These are phyloP conservation scores for Montipora cactus DNA, from an alignment of 64 coral and sea anemone genomes.

Conservation along the genomic window DNA sequence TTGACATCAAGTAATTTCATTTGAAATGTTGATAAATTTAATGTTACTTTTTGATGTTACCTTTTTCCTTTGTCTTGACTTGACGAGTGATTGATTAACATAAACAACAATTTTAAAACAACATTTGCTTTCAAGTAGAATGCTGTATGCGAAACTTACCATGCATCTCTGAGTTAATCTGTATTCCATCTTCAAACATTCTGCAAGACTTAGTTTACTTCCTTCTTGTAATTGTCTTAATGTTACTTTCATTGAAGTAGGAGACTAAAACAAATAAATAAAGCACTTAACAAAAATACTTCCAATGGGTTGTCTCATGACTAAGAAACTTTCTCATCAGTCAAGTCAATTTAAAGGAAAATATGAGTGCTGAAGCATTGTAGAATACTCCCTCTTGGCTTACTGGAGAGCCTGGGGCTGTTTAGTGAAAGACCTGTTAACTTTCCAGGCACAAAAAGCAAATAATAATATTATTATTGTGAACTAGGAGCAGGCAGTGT, in stretches of 20 bases:
- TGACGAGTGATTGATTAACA: background rate
- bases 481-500: no score
- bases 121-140: background rate
- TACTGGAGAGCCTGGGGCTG: no score
- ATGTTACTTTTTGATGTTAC: no score
- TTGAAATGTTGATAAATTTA: no score
- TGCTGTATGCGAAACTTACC: slow-evolving; percentile 53
- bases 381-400: no score
- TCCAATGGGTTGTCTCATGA: background rate
- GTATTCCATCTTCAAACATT: slow-evolving; percentile 98
- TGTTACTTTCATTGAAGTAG: slow-evolving; percentile 93
- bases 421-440: no score
- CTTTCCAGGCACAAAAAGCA: no score
- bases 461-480: no score
- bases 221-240: slow-evolving; percentile 93
- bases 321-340: background rate
- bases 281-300: background rate
- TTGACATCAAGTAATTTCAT: no score
- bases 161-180: slow-evolving; percentile 94
- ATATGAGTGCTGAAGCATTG: no score
- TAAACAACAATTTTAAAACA: background rate
- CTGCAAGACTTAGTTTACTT: slow-evolving; percentile 70
- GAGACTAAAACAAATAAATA: slow-evolving; percentile 70
- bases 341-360: no score
- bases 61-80: background rate